Evolutionary conservation across 2,888 invertebrate species (phyloP).

Genomic region (Euproctis similis): DNA sequence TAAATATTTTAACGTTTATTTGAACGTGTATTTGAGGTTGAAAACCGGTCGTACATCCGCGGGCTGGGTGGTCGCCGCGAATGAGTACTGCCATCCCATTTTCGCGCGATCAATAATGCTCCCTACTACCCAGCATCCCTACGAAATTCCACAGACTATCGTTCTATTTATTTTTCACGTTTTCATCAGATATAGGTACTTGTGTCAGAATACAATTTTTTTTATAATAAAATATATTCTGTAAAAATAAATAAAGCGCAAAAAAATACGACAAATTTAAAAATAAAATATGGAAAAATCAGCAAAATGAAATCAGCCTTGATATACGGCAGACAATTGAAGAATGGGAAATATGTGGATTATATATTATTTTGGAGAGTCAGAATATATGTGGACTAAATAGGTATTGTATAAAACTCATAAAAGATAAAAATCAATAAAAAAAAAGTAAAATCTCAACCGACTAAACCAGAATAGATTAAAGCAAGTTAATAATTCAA

Average conservation of each 20-base stretch:
- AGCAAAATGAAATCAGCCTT: too few species aligned
- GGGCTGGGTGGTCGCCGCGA: conserved; percentile 68
- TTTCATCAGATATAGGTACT: conserved; percentile 9
- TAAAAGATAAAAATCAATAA: conserved; percentile 5
- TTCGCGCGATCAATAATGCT: conserved; percentile 76
- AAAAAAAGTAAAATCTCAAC: not conserved
- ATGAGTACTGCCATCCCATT: conserved; percentile 71
- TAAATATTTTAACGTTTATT: conserved; percentile 48
- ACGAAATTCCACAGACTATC: conserved; percentile 51
- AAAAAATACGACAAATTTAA: too few species aligned
- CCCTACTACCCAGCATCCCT: conserved; percentile 76
- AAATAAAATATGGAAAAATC: too few species aligned
- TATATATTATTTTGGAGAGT: too few species aligned
- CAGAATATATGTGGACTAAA: too few species aligned
- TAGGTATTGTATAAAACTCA: too few species aligned
- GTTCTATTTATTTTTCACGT: conserved; percentile 19
- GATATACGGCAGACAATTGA: too few species aligned
- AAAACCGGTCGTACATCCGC: conserved; percentile 62
- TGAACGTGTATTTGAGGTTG: conserved; percentile 61
- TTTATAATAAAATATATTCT: too few species aligned
- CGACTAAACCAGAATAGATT: not conserved
- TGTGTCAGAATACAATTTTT: not conserved
- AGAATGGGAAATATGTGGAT: too few species aligned
- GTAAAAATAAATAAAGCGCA: too few species aligned
- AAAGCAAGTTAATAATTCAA: too few species aligned